A percentile compares a stretch with the other conserved stretches of the same genome.
Evolutionary conservation across 2,888 invertebrate genomes (phyloP).

Genomic region (Polydrusus tereticollis): DNA sequence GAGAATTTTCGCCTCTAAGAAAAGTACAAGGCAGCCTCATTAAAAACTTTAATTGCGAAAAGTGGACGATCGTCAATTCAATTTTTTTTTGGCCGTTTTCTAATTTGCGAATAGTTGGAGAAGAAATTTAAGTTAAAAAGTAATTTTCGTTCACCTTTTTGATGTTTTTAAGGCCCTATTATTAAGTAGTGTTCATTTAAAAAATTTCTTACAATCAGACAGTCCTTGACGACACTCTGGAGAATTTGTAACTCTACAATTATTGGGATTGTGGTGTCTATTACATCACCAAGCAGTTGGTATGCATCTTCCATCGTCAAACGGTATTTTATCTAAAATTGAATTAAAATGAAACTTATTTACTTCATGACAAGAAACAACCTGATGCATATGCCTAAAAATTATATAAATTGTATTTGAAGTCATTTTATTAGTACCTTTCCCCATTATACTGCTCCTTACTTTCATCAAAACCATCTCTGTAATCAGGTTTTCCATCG

Average conservation of each 20-base stretch:
- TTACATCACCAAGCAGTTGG: constrained; percentile 70
- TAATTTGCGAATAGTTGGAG: constrained; percentile 40
- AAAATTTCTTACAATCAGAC: constrained; percentile 64
- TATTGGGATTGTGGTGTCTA: constrained; percentile 64
- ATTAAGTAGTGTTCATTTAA: too few relatives aligned
- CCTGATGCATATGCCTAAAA: too few relatives aligned
- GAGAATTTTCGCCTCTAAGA: constrained; percentile 15
- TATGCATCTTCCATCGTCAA: constrained; percentile 70
- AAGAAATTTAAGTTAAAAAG: constrained; percentile 48
- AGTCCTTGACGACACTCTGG: constrained; percentile 67
- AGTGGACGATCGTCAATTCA: constrained; percentile 63
- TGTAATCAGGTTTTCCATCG: constrained; percentile 70
- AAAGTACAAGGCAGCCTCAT: constrained; percentile 56
- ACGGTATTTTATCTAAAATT: constrained; percentile 65
- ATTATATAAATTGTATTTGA: too few relatives aligned
- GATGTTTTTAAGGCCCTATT: background rate
- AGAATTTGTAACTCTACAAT: constrained; percentile 67
- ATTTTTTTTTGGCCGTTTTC: constrained; percentile 44
- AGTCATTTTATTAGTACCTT: too few relatives aligned
- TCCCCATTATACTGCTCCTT: constrained; percentile 63
- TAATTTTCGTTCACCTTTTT: constrained; percentile 30
- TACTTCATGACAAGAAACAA: too few relatives aligned
- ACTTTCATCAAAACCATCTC: constrained; percentile 69
- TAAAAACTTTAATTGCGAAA: constrained; percentile 66
- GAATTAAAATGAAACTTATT: constrained; percentile 10